Evolutionary conservation across 2,113 vertebrate genomes (phyloP).

Genomic region (Xyrauchen texanus): DNA sequence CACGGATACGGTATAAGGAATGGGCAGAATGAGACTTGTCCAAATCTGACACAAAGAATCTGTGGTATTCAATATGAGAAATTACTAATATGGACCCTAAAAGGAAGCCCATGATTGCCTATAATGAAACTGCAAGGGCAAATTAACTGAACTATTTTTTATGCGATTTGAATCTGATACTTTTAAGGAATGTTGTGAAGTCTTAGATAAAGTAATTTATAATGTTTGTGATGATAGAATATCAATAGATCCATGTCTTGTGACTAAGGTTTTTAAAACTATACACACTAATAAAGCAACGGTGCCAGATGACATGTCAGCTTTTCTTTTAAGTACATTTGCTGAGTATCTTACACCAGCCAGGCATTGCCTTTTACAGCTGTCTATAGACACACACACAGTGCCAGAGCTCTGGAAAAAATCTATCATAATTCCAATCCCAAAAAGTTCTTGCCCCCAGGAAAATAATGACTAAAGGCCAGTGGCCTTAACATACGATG

Average conservation of each 20-base stretch:
- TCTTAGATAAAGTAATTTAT: neutral
- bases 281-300: too few species aligned
- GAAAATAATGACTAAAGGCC: slow-evolving; percentile 9
- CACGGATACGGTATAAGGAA: neutral
- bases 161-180: neutral
- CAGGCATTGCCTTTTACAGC: too few species aligned
- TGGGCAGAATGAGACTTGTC: neutral
- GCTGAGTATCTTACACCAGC: too few species aligned
- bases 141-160: slow-evolving; percentile 1
- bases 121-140: neutral
- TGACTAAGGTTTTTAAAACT: too few species aligned
- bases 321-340: too few species aligned
- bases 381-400: too few species aligned
- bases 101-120: neutral
- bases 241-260: too few species aligned
- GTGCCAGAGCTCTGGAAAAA: too few species aligned
- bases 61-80: slow-evolving; percentile 1
- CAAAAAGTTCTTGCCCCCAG: neutral
- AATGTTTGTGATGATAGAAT: too few species aligned
- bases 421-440: slow-evolving; percentile 5
- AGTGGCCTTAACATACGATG: neutral
- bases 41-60: neutral
- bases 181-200: neutral
- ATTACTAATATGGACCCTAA: neutral
- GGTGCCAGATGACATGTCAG: neutral